Evolutionary conservation across 2,113 vertebrate genomes (phyloP), one percentile per base, ranked within the genome.

Genomic region (Stegostoma tigrinum): DNA sequence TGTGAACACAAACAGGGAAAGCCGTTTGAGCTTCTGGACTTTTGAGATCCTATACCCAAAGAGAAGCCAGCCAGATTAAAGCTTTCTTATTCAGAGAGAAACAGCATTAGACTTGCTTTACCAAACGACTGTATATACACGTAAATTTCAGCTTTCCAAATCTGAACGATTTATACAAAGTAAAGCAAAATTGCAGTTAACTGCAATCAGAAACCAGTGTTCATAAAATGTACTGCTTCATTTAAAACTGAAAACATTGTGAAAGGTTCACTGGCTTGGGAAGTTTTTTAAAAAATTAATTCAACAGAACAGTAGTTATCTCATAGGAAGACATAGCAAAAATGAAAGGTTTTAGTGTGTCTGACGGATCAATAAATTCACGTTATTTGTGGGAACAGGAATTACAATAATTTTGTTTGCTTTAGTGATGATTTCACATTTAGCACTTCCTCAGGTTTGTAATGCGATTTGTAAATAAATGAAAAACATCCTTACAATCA

Each of bases 331-430:
- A 34, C 17, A 24, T 38, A 52, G 42, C 27, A 48, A 45, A 42
- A 75, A 48, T 95, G 42, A 75, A 72, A 75, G 4, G 45, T 75
- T 72, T 95, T 70, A 15, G 67, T 72, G 45, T 42, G 70, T 27
- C 42, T 72, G 23, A 48, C 52, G 19, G 52, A 68, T 48, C 72
- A 95, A 45, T 30, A 72, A 95, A 72, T 52, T 72, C 42, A 48
- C 75, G 23, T 95, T 95, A 52, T 95, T 95, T 95, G 70, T 17
- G 38, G 94, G 94, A 30, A 70, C 93, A 95, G 72, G 67, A 95
- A 95, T 34, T 95, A 68, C 23, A 34, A 45, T 95, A 93, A 93
- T 95, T 95, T 95, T 95, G 45, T 95, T 95, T 93, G 67, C 67
- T 95, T 95, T 70, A 52, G 67, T 72, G 42, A 48, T 66, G 66